Percentiles rank a stretch among this genome's conserved stretches.
Conservation (phyloP, 2,888 invertebrate genomes). For the Panorpa germanica region DNA sequence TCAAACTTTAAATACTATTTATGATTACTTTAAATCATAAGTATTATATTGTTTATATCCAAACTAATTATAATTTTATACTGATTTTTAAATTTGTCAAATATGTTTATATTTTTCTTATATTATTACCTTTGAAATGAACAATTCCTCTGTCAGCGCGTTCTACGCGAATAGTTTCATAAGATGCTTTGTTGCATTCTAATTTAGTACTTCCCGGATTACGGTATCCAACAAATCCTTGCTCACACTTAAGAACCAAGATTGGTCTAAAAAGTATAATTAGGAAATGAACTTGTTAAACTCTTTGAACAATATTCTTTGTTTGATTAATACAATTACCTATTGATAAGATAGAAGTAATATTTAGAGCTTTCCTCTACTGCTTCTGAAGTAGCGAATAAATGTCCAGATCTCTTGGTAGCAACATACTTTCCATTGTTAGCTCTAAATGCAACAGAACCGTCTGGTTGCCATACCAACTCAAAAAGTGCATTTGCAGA, state of each 20-base stretch:
- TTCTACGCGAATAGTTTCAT: slow-evolving; percentile 83
- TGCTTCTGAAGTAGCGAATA: slow-evolving; percentile 71
- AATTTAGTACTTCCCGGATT: slow-evolving; percentile 54
- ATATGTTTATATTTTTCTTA: not conserved
- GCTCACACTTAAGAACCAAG: slow-evolving; percentile 83
- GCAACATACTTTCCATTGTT: slow-evolving; percentile 88
- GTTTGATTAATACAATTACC: slow-evolving; percentile 25
- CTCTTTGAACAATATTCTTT: not conserved
- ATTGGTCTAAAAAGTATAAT: slow-evolving; percentile 45
- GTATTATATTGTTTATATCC: slow-evolving; percentile 5
- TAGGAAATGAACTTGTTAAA: not conserved
- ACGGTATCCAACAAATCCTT: slow-evolving; percentile 90
- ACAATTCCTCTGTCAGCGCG: slow-evolving; percentile 78
- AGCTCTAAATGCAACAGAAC: slow-evolving; percentile 79
- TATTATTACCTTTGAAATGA: slow-evolving; percentile 76
- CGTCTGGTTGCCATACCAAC: slow-evolving; percentile 82
- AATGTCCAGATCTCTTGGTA: slow-evolving; percentile 86
- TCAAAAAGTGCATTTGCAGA: slow-evolving; percentile 88
- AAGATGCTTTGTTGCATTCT: slow-evolving; percentile 90
- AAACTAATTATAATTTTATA: too few relatives aligned
- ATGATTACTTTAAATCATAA: slow-evolving; percentile 1
- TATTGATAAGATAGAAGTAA: slow-evolving; percentile 84
- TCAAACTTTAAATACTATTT: slow-evolving; percentile 3
- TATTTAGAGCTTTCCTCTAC: slow-evolving; percentile 82
- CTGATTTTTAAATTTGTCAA: not conserved